Base-by-base conservation (phyloP, 2,888 invertebrate genomes). In the Brenthis ino region DNA sequence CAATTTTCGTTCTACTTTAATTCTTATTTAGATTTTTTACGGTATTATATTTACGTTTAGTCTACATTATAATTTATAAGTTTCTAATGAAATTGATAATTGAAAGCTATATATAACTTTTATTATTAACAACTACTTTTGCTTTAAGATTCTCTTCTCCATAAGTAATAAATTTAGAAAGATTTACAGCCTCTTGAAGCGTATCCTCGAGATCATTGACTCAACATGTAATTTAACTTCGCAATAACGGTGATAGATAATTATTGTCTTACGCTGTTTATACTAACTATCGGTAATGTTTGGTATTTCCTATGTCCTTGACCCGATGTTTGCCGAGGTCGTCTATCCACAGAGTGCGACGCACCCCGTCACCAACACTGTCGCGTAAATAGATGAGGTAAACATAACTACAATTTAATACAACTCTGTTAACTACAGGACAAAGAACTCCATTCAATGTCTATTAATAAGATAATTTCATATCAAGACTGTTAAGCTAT, bases 341-440 rank as follows among this genome's bases (percentile, higher is more conserved):
- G 75, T 64, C 71, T 71, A 72, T 77, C 76, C 76, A 74, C 77
- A 80, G 83, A 85, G 89, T 83, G 77, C 89, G 82, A 78, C 85
- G 89, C 85, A 88, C 89, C 86, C 86, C 81, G 79, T 82, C 85
- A 83, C 86, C 87, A 84, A 88, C 88, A 85, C 85, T 72, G 81
- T 74, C 74, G 83, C 86, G 83, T 81, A 91, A 91, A 91, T 91
- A 91, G 89, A 87, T 76, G 84, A 88, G 88, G 87, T 89, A 81
- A 87, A 82, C 81, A 88, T 43, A 37, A 28, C 51, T 82, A 80
- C 87, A 79, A 74, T 74, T 73, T 79, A 76, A 75, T 79, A 78
- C 76, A 74, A 76, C 74, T 71, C 76, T 76, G 76, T 77, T 75
- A 76, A 77, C 77, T 74, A 68, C n/a, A 50, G 69, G 69, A 77